Conservation (phyloP, 2,888 invertebrate species). For the Scaptomyza flava region DNA sequence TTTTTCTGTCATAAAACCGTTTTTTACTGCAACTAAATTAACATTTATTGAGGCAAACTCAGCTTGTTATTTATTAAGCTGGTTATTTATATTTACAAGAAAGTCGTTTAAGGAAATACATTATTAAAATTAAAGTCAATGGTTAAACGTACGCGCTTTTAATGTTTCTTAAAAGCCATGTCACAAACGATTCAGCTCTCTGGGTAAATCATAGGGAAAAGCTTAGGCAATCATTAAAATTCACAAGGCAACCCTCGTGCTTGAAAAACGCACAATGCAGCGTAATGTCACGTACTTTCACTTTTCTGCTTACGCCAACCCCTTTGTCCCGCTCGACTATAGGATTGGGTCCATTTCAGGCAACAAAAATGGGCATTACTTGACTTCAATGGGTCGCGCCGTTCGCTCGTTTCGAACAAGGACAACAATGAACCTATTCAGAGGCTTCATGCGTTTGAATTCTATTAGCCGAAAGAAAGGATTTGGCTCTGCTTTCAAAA, state of each 20-base stretch:
- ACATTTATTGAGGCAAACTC: too few relatives aligned
- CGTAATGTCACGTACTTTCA: conserved; percentile 75
- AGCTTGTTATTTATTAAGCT: too few relatives aligned
- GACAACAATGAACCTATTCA: conserved; percentile 78
- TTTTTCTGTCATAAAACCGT: too few relatives aligned
- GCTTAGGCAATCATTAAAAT: conserved; percentile 12
- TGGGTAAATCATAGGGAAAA: neutral
- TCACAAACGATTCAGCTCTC: neutral
- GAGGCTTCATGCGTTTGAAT: conserved; percentile 76
- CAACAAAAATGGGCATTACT: conserved; percentile 51
- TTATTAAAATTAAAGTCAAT: neutral
- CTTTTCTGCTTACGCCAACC: conserved; percentile 51
- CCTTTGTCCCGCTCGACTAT: neutral
- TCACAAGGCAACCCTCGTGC: conserved; percentile 38
- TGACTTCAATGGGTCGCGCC: conserved; percentile 55
- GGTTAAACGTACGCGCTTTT: neutral
- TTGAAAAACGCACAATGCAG: conserved; percentile 38
- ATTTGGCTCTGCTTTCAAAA: conserved; percentile 57
- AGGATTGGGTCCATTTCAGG: conserved; percentile 19
- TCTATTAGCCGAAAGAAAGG: conserved; percentile 75
- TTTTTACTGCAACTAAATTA: too few relatives aligned
- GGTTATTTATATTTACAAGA: neutral
- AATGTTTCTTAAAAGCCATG: neutral
- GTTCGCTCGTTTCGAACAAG: conserved; percentile 59
- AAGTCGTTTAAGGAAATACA: neutral